phyloP scores from a whole-genome alignment of 1,140 invertebrate species.

The Apis florea region DNA sequence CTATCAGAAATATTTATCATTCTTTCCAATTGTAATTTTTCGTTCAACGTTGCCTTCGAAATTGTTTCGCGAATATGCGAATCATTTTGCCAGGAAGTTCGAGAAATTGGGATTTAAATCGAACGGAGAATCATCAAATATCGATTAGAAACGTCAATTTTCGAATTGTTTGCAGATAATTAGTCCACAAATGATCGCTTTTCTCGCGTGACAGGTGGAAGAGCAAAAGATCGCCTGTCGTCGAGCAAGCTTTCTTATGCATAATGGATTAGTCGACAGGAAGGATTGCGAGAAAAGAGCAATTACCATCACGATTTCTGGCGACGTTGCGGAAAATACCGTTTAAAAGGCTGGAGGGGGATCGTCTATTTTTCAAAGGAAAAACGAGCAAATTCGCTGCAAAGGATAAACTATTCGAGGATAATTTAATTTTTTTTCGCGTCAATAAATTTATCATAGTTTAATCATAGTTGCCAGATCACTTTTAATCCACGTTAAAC shows the following conservation, averaged over 20 bases:
- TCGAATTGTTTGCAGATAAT: background rate
- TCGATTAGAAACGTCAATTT: background rate
- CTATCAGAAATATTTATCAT: too few relatives aligned
- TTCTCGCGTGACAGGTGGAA: background rate
- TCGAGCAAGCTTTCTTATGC: background rate
- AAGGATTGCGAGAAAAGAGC: background rate
- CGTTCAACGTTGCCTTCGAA: too few relatives aligned
- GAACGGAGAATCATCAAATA: background rate
- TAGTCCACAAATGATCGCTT: background rate
- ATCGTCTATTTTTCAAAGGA: background rate
- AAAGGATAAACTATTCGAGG: background rate
- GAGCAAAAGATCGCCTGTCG: background rate
- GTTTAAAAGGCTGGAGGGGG: constrained; percentile 5
- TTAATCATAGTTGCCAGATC: too few relatives aligned
- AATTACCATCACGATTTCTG: background rate
- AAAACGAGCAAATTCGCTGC: background rate
- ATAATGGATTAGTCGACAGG: background rate
- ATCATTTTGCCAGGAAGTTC: too few relatives aligned
- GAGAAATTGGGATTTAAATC: too few relatives aligned
- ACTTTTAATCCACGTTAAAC: too few relatives aligned
- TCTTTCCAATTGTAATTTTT: too few relatives aligned
- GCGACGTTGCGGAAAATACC: background rate
- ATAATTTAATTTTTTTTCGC: background rate
- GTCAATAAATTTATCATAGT: too few relatives aligned
- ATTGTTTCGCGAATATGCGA: too few relatives aligned